Evolutionary conservation across 2,888 invertebrate species (phyloP).

Genomic region (Nephrotoma appendiculata): DNA sequence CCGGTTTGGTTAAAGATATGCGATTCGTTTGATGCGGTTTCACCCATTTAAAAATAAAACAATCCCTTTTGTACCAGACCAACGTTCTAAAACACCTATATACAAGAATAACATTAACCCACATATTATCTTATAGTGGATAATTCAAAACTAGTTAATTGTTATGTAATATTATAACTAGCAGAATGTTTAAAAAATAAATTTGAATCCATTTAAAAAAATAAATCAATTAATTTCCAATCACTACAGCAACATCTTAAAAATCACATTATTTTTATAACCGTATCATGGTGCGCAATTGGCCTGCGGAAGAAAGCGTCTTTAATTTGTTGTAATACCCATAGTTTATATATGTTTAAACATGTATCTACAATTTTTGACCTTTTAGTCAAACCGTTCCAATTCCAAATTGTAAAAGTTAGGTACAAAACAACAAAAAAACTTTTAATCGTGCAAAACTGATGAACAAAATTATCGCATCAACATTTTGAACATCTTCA

Average conservation of each 20-base stretch:
- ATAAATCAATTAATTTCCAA: background rate
- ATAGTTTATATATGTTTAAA: no score
- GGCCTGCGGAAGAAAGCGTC: background rate
- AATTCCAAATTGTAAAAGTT: background rate
- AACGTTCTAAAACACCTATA: no score
- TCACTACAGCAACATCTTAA: background rate
- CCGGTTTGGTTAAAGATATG: no score
- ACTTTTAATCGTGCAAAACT: background rate
- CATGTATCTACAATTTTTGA: background rate
- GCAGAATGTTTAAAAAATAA: no score
- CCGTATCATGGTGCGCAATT: background rate
- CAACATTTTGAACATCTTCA: background rate
- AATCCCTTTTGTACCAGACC: no score
- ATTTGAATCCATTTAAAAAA: no score
- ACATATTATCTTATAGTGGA: no score
- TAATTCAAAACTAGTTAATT: no score
- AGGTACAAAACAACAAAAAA: background rate
- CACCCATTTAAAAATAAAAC: no score
- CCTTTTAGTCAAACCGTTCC: background rate
- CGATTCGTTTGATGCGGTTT: no score
- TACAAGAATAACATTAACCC: no score
- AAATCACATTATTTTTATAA: background rate
- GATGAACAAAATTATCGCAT: background rate
- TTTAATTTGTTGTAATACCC: background rate
- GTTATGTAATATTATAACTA: no score